These are phyloP conservation scores for Eurytoma californica DNA, from an alignment of 2,888 invertebrate genomes.

Conservation along the genomic window DNA sequence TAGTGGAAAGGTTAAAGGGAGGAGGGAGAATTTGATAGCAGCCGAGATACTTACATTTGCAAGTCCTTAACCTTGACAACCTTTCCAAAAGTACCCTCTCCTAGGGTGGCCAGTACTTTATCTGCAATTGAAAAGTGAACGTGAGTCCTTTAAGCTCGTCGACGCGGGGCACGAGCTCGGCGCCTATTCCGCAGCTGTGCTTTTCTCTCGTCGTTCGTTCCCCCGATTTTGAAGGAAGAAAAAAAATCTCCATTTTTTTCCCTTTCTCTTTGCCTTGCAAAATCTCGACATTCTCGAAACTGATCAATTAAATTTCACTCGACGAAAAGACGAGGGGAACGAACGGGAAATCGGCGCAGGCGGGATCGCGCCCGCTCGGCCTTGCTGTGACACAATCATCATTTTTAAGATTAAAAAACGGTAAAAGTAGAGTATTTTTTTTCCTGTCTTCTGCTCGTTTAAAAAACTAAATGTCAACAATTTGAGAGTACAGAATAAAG, in stretches of 20 bases:
- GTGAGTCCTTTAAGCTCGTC: constrained; percentile 61
- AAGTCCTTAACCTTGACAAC: constrained; percentile 99
- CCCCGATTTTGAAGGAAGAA: neutral
- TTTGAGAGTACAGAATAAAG: constrained; percentile 50
- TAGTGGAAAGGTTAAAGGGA: neutral
- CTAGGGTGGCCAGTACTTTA: constrained; percentile 98
- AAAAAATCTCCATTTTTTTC: neutral
- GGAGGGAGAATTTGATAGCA: constrained; percentile 18
- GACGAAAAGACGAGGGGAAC: neutral
- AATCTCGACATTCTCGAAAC: neutral
- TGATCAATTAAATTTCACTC: neutral
- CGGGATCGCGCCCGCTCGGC: constrained; percentile 41
- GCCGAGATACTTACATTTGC: constrained; percentile 85
- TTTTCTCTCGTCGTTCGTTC: constrained; percentile 39
- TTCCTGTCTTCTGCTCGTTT: constrained; percentile 54
- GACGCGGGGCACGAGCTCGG: constrained; percentile 40
- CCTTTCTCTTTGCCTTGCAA: neutral
- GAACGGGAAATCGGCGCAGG: constrained; percentile 52
- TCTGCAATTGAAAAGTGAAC: constrained; percentile 88
- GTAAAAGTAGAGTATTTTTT: constrained; percentile 54
- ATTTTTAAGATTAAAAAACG: constrained; percentile 46
- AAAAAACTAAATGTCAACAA: constrained; percentile 34
- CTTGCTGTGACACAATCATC: constrained; percentile 53
- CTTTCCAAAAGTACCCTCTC: constrained; percentile 99
- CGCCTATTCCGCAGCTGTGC: neutral